Percentiles rank a stretch among this genome's conserved stretches.
phyloP scores from a whole-genome alignment of 2,797 vertebrate genomes.

The Craterocephalus amniculus region DNA sequence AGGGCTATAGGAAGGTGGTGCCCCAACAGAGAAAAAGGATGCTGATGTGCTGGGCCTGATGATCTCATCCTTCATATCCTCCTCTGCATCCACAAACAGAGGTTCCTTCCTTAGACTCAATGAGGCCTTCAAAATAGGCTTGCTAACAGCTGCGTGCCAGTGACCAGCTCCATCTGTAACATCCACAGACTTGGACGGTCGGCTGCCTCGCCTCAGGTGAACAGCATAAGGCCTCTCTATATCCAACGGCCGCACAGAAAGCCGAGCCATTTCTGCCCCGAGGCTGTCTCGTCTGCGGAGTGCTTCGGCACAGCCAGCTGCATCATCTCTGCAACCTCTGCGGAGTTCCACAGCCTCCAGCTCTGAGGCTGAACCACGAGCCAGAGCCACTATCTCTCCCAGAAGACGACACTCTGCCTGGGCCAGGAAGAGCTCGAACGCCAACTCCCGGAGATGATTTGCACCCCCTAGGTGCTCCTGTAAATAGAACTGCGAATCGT shows the following conservation, averaged over 20 bases:
- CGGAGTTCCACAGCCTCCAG: conserved; percentile 90
- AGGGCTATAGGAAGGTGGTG: conserved; percentile 87
- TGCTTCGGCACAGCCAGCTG: conserved; percentile 89
- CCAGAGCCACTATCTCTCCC: conserved; percentile 90
- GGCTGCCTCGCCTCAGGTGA: conserved; percentile 92
- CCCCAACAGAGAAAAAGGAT: conserved; percentile 88
- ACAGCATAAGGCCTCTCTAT: conserved; percentile 89
- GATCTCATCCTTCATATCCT: conserved; percentile 93
- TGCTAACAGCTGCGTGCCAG: conserved; percentile 90
- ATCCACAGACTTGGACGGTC: conserved; percentile 95
- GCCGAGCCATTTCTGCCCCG: conserved; percentile 85
- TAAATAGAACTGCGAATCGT: conserved; percentile 83
- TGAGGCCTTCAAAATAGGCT: conserved; percentile 90
- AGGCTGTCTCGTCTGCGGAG: conserved; percentile 88
- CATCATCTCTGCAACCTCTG: conserved; percentile 88
- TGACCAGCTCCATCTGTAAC: conserved; percentile 92
- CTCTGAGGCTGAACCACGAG: conserved; percentile 91
- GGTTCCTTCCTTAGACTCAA: conserved; percentile 94
- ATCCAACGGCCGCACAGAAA: conserved; percentile 89
- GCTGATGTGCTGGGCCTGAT: conserved; percentile 88
- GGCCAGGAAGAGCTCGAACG: conserved; percentile 95
- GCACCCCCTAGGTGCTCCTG: conserved; percentile 77
- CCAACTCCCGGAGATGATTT: conserved; percentile 83
- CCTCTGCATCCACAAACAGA: conserved; percentile 86
- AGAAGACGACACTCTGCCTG: conserved; percentile 95